Evolutionary conservation across 2,113 vertebrate genomes (phyloP).

Genomic region (Ptilorrhoa leucosticta): DNA sequence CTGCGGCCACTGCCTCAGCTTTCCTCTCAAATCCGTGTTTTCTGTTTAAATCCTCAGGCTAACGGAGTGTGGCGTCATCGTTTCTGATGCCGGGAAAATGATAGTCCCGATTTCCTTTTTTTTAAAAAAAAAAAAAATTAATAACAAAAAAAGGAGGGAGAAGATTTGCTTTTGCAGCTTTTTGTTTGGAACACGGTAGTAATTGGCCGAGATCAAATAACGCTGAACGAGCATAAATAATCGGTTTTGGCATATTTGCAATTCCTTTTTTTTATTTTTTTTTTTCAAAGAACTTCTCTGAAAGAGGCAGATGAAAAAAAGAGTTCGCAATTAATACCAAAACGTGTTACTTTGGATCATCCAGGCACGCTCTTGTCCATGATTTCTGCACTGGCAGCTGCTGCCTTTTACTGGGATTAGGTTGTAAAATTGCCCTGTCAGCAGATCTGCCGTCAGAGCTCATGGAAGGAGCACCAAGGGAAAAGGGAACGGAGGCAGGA

Average conservation of each 20-base stretch:
- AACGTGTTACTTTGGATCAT: not conserved
- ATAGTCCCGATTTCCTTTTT: not conserved
- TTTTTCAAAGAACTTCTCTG: not conserved
- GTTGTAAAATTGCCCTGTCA: not conserved
- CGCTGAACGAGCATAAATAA: not conserved
- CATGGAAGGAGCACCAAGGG: not conserved
- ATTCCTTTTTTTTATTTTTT: not conserved
- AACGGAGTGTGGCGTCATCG: not conserved
- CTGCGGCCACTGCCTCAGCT: not conserved
- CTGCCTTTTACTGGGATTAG: not conserved
- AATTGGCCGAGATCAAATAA: not conserved
- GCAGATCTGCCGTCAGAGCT: not conserved
- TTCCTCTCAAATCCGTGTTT: not conserved
- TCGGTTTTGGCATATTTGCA: not conserved
- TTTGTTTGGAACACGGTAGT: not conserved
- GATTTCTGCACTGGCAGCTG: rapidly evolving
- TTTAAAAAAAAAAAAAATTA: not conserved
- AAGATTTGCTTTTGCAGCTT: not conserved
- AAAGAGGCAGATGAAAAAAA: not conserved
- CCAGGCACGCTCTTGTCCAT: not conserved
- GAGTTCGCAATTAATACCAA: not conserved
- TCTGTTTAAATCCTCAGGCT: not conserved
- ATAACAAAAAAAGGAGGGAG: rapidly evolving
- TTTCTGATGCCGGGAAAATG: not conserved
- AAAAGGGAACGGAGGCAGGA: not conserved